Base-by-base conservation (phyloP, 2,888 invertebrate genomes). In the Schizaphis graminum region DNA sequence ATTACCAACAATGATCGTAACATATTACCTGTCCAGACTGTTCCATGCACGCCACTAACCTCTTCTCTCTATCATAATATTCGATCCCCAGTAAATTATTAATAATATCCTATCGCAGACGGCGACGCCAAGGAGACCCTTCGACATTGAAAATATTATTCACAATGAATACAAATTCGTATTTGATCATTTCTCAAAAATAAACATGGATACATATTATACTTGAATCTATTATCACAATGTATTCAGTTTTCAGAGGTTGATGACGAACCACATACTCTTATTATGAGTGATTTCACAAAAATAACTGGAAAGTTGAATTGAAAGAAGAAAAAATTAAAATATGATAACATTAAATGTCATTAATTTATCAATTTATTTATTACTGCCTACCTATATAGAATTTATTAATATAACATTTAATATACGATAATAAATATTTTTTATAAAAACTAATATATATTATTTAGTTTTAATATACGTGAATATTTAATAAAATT, bases 21-120 rank as follows among this genome's bases (percentile, higher is more conserved):
- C 53, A 53, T 88, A 88, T 88, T 88, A 88, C 88, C 92, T 67
- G 88, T 88, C 67, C 67, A 53, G 24, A 44, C 67, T 41, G 2
- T 67, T 88, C 13, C 57, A 47, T 67, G 26, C 49, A 26, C 77
- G 26, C 16, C 41, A n/a, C 21, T 24, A 49, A 57, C 57, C 86
- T 26, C 56, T 44, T 56, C 8, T 77, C 49, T 41, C 26, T 47
- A 61, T 67, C 41, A 13, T 57, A 86, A 67, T 41, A 88, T 92
- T 88, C 67, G 67, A 53, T 88, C 88, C 53, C 53, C 21, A n/a
- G 88, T 88, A 92, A 53, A 92, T 92, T 92, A 88, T 92, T 92
- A 92, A 88, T 77, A 88, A 47, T 67, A 77, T 92, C 24, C 53
- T 67, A 53, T 53, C 4, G 11, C 86, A 41, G 61, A 47, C 87